Evolutionary conservation across 1,140 invertebrate species (phyloP), one percentile per base, ranked within the genome.

Genomic region (Bacillus rossius): DNA sequence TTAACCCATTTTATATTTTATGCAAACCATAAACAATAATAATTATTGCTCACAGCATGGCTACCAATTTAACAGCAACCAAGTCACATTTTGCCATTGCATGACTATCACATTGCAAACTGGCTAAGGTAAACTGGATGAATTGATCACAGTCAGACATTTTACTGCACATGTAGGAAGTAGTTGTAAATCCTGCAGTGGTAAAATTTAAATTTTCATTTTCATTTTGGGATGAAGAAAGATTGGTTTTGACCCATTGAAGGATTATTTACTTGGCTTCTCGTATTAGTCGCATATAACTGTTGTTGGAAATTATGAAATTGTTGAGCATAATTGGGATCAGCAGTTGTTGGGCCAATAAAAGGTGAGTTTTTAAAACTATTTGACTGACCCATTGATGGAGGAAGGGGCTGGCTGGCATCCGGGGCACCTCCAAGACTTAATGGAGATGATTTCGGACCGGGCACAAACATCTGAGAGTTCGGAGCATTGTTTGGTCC

Each of bases 261-360:
- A 26, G 55, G 47, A 48, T 56, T 60, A 20, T 41, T 59, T 42
- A 59, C 66, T 40, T 68, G 65, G 61, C 69, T 86, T 61, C 89
- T 80, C 19, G 88, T 91, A 57, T 89, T 90, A 8, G 92, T 96
- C 22, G 92, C 92, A 77, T 96, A 95, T 55, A 95, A 76, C 73
- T 94, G 92, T 71, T 95, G 93, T 69, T 96, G 93, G 78, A 96
- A 95, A 75, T 94, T 92, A 73, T 94, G 92, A 78, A 92, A 95
- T 79, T 94, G 92, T 71, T 93, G 91, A 66, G 91, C 92, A 77
- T 95, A 95, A 71, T 91, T 93, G 13, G 92, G 89, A 78, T 95
- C 92, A 45, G 86, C 83, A 53, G 91, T 91, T 14, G 85, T 89
- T 2, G 89, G 89, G 13, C 89, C 87, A 43, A 91, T 85, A 68